phyloP scores from a whole-genome alignment of 1,140 invertebrate genomes.

The Maniola jurtina region DNA sequence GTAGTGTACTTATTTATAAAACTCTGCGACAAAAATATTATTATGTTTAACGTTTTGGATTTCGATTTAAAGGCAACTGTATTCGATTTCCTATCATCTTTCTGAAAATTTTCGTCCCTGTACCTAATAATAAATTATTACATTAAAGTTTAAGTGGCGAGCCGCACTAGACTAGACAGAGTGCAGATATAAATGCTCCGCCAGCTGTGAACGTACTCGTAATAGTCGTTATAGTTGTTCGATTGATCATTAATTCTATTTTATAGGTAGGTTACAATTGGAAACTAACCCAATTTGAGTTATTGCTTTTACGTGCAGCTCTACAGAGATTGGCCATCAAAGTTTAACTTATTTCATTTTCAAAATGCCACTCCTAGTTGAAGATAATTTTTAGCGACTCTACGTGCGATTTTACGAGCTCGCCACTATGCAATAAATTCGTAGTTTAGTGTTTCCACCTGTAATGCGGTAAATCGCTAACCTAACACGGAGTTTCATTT shows the following conservation, averaged over 20 bases:
- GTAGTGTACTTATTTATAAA: no score
- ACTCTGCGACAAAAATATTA: no score
- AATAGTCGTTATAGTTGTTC: constrained; percentile 30
- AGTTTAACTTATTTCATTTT: background rate
- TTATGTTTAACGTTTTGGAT: no score
- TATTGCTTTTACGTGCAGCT: background rate
- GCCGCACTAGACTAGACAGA: constrained; percentile 1
- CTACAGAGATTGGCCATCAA: background rate
- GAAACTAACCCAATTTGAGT: constrained; percentile 17
- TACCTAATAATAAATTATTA: background rate
- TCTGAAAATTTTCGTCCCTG: background rate
- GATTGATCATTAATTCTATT: constrained; percentile 22
- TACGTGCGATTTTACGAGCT: background rate
- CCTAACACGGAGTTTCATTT: background rate
- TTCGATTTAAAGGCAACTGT: no score
- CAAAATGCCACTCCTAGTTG: no score
- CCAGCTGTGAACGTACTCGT: constrained; percentile 37
- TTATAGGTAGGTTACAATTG: constrained; percentile 12
- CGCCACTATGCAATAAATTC: background rate
- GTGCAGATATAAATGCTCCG: constrained; percentile 17
- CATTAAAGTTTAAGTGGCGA: background rate
- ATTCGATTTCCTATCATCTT: no score
- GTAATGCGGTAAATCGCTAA: background rate
- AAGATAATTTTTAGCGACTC: background rate
- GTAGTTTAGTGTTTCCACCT: background rate